Conservation (phyloP, 2,888 invertebrate genomes). For the Drosophila rubida region DNA sequence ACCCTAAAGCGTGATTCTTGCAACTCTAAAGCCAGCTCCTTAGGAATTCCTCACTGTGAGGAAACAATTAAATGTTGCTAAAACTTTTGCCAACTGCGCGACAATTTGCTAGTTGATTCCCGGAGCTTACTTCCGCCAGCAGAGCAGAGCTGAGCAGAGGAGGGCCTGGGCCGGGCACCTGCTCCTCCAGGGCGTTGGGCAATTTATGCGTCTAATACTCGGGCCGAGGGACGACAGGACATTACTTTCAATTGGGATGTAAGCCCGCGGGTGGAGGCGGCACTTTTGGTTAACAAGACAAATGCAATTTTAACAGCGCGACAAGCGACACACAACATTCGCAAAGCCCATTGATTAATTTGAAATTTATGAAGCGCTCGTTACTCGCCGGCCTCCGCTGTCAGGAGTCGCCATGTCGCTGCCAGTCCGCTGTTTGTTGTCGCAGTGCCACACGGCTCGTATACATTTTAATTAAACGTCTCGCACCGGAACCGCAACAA, state of each 20-base stretch:
- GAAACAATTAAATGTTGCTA: slow-evolving; percentile 33
- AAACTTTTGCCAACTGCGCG: slow-evolving; percentile 30
- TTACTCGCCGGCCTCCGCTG: slow-evolving; percentile 56
- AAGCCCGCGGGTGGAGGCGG: slow-evolving; percentile 3
- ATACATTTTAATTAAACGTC: slow-evolving; percentile 76
- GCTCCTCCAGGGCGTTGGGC: too few relatives aligned
- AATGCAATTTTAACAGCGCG: slow-evolving; percentile 52
- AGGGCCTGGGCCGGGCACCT: too few relatives aligned
- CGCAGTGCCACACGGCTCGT: slow-evolving; percentile 53
- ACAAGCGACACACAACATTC: slow-evolving; percentile 48
- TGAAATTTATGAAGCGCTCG: slow-evolving; percentile 78
- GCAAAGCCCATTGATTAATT: slow-evolving; percentile 79
- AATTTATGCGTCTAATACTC: slow-evolving; percentile 49
- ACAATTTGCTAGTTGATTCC: slow-evolving; percentile 41
- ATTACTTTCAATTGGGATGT: slow-evolving; percentile 49
- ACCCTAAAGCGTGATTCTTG: neutral
- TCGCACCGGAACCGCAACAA: slow-evolving; percentile 47
- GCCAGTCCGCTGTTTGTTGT: slow-evolving; percentile 15
- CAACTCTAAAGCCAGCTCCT: neutral
- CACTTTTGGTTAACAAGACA: slow-evolving; percentile 47
- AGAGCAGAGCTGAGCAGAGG: too few relatives aligned
- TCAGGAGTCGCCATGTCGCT: slow-evolving; percentile 24
- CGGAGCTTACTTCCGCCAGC: slow-evolving; percentile 7
- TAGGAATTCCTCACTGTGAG: neutral
- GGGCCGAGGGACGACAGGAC: slow-evolving; percentile 10